Conservation (phyloP, 2,113 vertebrate genomes). For the Propithecus coquereli region DNA sequence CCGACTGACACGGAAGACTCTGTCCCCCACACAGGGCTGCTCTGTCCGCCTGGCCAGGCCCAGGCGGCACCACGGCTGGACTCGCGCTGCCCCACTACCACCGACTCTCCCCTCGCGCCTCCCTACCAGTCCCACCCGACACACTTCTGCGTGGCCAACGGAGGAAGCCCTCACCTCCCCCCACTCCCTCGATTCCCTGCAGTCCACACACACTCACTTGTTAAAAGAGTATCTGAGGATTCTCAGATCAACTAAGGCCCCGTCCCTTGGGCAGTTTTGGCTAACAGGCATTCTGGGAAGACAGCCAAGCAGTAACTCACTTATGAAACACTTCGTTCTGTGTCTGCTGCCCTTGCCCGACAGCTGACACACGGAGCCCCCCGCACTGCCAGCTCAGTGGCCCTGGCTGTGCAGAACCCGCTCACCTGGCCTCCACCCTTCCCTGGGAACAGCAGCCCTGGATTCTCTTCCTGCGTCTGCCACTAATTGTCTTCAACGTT, state of each 20-base stretch:
- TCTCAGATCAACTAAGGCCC: background rate
- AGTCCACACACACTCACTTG: background rate
- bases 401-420: background rate
- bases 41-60: background rate
- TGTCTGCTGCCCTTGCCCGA: background rate
- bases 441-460: background rate
- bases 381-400: background rate
- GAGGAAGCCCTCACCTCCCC: background rate
- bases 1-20: background rate
- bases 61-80: background rate
- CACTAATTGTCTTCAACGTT: background rate
- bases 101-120: background rate
- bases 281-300: background rate
- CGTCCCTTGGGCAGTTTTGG: background rate
- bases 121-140: background rate
- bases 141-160: background rate
- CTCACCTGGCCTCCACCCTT: background rate
- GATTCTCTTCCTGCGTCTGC: background rate
- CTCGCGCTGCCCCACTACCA: rapidly evolving
- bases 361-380: background rate
- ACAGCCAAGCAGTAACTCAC: background rate
- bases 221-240: background rate
- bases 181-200: background rate
- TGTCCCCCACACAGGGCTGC: background rate
- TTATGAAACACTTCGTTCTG: conserved; percentile 32